Conservation (phyloP, 2,113 vertebrate species). For the Catharus fuscescens region DNA sequence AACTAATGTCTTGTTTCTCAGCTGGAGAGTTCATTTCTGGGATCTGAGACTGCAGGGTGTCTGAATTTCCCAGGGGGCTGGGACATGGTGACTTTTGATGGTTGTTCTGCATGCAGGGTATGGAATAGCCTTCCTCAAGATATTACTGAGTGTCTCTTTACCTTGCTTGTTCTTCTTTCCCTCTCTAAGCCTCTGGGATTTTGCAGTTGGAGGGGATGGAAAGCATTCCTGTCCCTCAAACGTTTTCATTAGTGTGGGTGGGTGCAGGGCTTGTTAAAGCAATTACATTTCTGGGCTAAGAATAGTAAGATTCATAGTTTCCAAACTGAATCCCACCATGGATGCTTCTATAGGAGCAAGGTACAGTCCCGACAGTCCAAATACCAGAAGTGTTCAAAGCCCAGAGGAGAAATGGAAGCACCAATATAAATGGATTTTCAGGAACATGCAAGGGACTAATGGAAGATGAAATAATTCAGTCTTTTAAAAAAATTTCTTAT, state of each 20-base stretch:
- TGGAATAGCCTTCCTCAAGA: not conserved
- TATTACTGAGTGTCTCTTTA: not conserved
- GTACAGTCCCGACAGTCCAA: not conserved
- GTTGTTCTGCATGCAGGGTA: not conserved
- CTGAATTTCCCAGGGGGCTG: not conserved
- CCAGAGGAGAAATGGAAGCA: not conserved
- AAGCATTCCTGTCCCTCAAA: not conserved
- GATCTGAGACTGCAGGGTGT: not conserved
- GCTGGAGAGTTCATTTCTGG: not conserved
- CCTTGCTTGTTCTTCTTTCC: not conserved
- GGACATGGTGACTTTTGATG: not conserved
- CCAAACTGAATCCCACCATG: not conserved
- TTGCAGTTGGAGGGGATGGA: not conserved
- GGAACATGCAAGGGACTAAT: not conserved
- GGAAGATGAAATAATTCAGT: not conserved
- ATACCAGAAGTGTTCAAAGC: not conserved
- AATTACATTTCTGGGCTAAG: not conserved
- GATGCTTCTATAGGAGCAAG: not conserved
- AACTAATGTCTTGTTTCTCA: not conserved
- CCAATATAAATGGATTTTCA: not conserved
- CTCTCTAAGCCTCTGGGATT: not conserved
- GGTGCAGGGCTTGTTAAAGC: not conserved
- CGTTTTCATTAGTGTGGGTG: not conserved
- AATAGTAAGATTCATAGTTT: not conserved
- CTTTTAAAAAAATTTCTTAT: not conserved